Evolutionary conservation across 1,140 invertebrate genomes (phyloP).

Genomic region (Sinella curviseta): DNA sequence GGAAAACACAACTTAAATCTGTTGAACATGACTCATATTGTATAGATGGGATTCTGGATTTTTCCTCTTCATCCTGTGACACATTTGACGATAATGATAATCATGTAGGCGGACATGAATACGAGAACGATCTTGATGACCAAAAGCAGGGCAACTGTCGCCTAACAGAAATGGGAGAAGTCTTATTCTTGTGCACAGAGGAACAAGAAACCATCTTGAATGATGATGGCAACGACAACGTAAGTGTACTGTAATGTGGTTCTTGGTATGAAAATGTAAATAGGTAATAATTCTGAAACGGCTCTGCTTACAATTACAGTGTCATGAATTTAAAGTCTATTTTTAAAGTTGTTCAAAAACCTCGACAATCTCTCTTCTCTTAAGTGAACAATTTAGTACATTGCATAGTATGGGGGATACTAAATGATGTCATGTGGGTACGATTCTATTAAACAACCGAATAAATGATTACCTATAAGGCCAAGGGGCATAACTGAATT

Average conservation of each 20-base stretch:
- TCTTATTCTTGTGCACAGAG: neutral
- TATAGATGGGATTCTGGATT: neutral
- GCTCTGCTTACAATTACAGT: neutral
- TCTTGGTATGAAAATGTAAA: neutral
- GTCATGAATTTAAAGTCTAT: too few relatives aligned
- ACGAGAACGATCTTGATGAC: neutral
- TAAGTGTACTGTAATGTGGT: neutral
- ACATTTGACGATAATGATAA: neutral
- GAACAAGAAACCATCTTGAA: neutral
- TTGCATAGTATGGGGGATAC: too few relatives aligned
- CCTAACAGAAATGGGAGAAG: neutral
- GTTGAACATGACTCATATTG: conserved; percentile 3
- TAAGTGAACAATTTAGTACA: too few relatives aligned
- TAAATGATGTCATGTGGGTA: too few relatives aligned
- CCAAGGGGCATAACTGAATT: too few relatives aligned
- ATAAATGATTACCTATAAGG: too few relatives aligned
- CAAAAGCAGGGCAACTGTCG: neutral
- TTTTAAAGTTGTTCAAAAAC: too few relatives aligned
- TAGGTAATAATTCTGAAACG: too few relatives aligned
- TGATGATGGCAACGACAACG: neutral
- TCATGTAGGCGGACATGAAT: neutral
- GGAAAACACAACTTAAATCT: neutral
- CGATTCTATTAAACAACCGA: too few relatives aligned
- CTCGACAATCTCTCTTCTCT: too few relatives aligned
- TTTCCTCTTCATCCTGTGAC: neutral